Evolutionary conservation across 2,888 invertebrate species (phyloP), one percentile per base, ranked within the genome.

Genomic region (Yponomeuta sedellus): DNA sequence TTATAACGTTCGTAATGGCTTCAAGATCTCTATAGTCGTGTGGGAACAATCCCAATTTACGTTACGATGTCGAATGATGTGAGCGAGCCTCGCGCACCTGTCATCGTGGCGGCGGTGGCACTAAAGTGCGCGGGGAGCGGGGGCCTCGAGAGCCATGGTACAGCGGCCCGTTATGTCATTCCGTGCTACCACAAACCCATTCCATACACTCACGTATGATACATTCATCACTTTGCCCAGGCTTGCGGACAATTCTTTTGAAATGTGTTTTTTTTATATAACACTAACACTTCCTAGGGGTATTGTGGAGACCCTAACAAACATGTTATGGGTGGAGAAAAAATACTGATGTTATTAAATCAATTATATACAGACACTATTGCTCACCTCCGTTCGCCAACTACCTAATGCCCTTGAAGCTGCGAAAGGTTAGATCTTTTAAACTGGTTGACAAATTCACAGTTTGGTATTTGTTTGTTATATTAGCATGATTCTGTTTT

Each of bases 131-230:
- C 44, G 20, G 20, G 34, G 44, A 4, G 64, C 22, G 52, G 56
- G 10, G 19, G 44, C 22, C 44, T 5, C 64, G 66, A 52, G 64
- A 65, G 64, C 67, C 20, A 56, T 56, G 56, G n/a, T 39, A 59
- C 25, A 16, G 34, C 16, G 77, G 71, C 77, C 87, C 86, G 87
- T 88, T 87, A 88, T 86, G 81, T 81, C 82, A 85, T 83, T 83
- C 80, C 78, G 80, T 58, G 20, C 6, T 80, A 74, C 77, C 75
- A 71, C 76, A 70, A 74, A 72, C 73, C 44, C 76, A 78, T 79
- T 81, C 80, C 78, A 83, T 82, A 80, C 80, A 86, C 87, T 84
- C 86, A 87, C 86, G 86, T 80, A 73, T 77, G 76, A 74, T 73
- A 73, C 82, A 85, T 85, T 82, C 81, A 85, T 79, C 70, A 64